A percentile compares a stretch with the other conserved stretches of the same genome.
These are phyloP conservation scores for Pseudeuparius sepicola DNA, from an alignment of 2,888 invertebrate genomes.

Conservation along the genomic window DNA sequence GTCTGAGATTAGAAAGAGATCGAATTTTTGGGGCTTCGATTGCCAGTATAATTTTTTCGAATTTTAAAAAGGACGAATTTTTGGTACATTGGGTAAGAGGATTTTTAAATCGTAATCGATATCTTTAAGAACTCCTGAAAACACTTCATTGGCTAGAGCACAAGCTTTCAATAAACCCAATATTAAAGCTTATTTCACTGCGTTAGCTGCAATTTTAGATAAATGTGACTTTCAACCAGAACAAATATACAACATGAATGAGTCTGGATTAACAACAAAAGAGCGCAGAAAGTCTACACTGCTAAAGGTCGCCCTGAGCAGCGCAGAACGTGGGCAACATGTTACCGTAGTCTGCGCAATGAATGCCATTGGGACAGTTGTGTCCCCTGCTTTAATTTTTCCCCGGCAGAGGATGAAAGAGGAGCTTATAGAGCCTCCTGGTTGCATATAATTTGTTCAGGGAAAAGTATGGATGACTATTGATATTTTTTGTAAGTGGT, in stretches of 20 bases:
- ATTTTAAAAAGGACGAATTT: too few species aligned
- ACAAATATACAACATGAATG: slow-evolving; percentile 21
- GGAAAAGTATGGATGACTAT: slow-evolving; percentile 30
- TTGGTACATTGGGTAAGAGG: too few species aligned
- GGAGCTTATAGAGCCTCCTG: slow-evolving; percentile 27
- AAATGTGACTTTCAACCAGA: slow-evolving; percentile 13
- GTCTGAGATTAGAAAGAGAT: too few species aligned
- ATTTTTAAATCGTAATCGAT: too few species aligned
- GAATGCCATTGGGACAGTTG: slow-evolving; percentile 29
- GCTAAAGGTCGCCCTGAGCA: slow-evolving; percentile 34
- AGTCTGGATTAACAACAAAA: slow-evolving; percentile 25
- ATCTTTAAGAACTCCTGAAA: slow-evolving; percentile 6
- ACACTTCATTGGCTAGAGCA: slow-evolving; percentile 8
- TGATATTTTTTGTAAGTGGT: too few species aligned
- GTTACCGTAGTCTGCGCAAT: slow-evolving; percentile 33
- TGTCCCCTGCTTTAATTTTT: slow-evolving; percentile 35
- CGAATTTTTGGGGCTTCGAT: too few species aligned
- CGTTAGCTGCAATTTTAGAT: slow-evolving; percentile 9
- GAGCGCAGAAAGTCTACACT: too few species aligned
- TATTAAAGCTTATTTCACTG: slow-evolving; percentile 5
- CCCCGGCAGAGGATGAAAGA: slow-evolving; percentile 28
- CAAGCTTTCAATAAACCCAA: slow-evolving; percentile 12
- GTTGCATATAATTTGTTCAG: slow-evolving; percentile 27
- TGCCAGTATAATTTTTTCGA: too few species aligned
- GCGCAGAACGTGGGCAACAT: slow-evolving; percentile 33